Evolutionary conservation across 2,888 invertebrate genomes (phyloP), one percentile per base, ranked within the genome.

Genomic region (Laothoe populi): DNA sequence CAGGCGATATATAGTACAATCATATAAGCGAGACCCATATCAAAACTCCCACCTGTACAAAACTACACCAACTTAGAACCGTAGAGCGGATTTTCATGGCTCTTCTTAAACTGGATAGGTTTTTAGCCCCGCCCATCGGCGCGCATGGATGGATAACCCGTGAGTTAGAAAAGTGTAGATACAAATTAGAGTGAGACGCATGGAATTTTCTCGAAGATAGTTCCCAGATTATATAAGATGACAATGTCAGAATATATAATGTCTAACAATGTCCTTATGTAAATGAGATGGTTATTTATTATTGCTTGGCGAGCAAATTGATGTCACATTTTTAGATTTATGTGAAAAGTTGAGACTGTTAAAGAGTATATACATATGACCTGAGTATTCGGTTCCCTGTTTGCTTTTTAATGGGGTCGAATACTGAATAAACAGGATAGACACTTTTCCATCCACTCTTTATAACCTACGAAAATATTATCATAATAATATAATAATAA

Each of bases 1-100:
- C 90, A 92, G 88, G 91, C 93, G 92, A 87, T 90, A 88, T 90
- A 83, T 92, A 90, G 88, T 80, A 79, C 87, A 82, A 70, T 90
- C 88, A 88, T 59, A 1, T 46, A 13, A 21, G 53, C 19, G 26
- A 8, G 65, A 84, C 77, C 60, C 84, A 73, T 1, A 84, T 78
- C 65, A 72, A 64, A 71, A 71, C 70, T 81, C 75, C 78, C 66
- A 65, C 66, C 58, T 64, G 68, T 64, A 76, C 70, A 63, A 71
- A 78, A 81, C 73, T 66, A 63, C 77, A 72, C 68, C 70, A 63
- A 65, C 59, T 64, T 72, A 79, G 81, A 78, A 81, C 68, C 67
- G 69, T 69, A 67, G 62, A 70, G 77, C 78, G 82, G 76, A 82
- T 85, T 86, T 83, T 71, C 80, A 80, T 23, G 77, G 92, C 45